Evolutionary conservation across 2,888 invertebrate genomes (phyloP), one percentile per base, ranked within the genome.

Genomic region (Conchocele bisecta): DNA sequence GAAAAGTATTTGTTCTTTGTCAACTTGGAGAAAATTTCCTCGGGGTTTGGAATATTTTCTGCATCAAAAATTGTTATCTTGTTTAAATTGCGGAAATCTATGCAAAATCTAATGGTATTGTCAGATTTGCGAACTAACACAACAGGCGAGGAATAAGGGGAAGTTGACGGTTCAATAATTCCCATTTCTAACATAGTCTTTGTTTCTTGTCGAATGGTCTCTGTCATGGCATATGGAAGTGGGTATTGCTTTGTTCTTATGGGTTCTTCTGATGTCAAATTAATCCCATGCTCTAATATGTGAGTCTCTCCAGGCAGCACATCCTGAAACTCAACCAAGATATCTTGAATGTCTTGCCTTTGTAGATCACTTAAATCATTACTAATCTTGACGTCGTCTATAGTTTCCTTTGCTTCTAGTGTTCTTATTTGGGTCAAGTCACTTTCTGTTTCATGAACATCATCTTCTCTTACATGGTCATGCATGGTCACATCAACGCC

Each of bases 51-150:
- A 37, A 76, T 54, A 0, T 75, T 73, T 37, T 75, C 80, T 1
- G 65, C 57, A 39, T 75, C 72, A 59, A 69, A 75, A 15, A 59
- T 39, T 13, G 64, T 66, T 4, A 70, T 35, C 11, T 54, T 20
- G 54, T 81, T 81, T 2, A 75, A 35, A 24, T 58, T 58, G 22
- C 73, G 39, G 58, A 71, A 76, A 41, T 75, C 64, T n/a, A 75
- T 53, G 33, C 64, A 63, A 20, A 70, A 64, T 39, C 76, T 46
- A 33, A 41, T 57, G 15, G 46, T 41, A 1, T 58, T 60, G 60
- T 69, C 74, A 13, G 42, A 26, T 46, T 76, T 76, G 33, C 53
- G 50, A n/a, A 69, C 73, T 13, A 75, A 17, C 4, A 69, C 51
- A 11, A 64, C 28, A 17, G 64, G 76, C 11, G 76, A 48, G 3